These are phyloP conservation scores for Brachyhypopomus gauderio DNA, from an alignment of 2,113 vertebrate species.

Conservation along the genomic window DNA sequence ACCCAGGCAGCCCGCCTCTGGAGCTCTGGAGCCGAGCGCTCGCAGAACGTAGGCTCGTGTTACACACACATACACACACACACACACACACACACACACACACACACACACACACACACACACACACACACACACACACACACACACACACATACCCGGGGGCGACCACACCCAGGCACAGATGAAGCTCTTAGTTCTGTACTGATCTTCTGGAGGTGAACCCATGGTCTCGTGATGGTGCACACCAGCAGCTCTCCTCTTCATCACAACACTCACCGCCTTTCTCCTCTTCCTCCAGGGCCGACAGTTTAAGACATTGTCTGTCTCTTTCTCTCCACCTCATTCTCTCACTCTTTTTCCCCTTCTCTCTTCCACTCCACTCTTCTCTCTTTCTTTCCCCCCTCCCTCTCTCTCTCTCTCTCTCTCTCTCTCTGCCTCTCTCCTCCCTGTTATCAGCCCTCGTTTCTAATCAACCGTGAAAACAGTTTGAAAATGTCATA, in stretches of 20 bases:
- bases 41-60: background rate
- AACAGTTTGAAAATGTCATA: slow-evolving; percentile 75
- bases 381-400: background rate
- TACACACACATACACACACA: slow-evolving; percentile 1
- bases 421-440: slow-evolving; percentile 33
- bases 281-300: slow-evolving; percentile 8
- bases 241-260: background rate
- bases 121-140: slow-evolving; percentile 2
- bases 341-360: background rate
- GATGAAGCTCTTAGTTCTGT: background rate
- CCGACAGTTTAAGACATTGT: slow-evolving; percentile 13
- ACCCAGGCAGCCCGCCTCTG: background rate
- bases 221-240: background rate
- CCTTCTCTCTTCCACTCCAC: background rate
- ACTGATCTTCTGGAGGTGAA: background rate
- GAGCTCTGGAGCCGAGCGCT: slow-evolving; percentile 13
- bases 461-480: slow-evolving; percentile 75
- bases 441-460: slow-evolving; percentile 57
- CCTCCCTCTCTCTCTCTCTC: slow-evolving; percentile 41
- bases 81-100: slow-evolving; percentile 17
- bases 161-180: slow-evolving; percentile 1
- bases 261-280: background rate
- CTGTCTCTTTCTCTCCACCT: background rate
- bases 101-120: slow-evolving; percentile 15
- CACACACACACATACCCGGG: background rate